Base-by-base conservation (phyloP, 2,113 vertebrate species). In the Eulacestoma nigropectus region DNA sequence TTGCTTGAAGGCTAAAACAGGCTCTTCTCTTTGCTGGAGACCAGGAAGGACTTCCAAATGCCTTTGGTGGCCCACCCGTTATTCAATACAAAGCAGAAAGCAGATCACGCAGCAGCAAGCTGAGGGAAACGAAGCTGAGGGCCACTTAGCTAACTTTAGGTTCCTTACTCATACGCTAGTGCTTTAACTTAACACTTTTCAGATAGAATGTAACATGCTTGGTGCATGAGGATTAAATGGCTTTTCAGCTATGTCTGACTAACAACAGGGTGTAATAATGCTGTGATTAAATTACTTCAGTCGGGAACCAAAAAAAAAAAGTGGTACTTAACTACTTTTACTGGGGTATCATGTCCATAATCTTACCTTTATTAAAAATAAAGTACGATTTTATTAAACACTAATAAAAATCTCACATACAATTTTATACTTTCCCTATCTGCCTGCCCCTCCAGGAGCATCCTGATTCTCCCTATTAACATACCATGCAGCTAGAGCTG, bases 361-460 rank as follows among this genome's bases (percentile, higher is more conserved):
- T 84, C 76, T 95, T n/a, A 46, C 35, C 68, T 81, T 93, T 90
- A 92, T 89, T 89, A 86, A 95, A 93, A 97, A 83, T 57, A 80
- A 90, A 85, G 94, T 57, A 70, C 80, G 62, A 46, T 62, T 91
- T 89, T 91, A 94, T 95, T 95, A 87, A 94, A 95, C 87, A 84
- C 49, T 33, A 91, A 74, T 68, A 35, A 26, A 49, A 80, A 75
- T 86, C 64, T 74, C 63, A 56, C 47, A 10, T 29, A 53, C 6
- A 4, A 18, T 69, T 69, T 81, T 23, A 32, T 52, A 11, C 50
- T 37, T 89, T 46, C 77, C 62, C 55, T 68, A 26, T 57, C 55
- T 74, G 59, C 33, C 81, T 70, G 39, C 33, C 57, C 52, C 41
- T 88, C 62, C 75, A 77, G 75, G 52, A 88, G 63, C 46, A 64